Evolutionary conservation across 2,113 vertebrate genomes (phyloP), one percentile per base, ranked within the genome.

Genomic region (Capreolus pygargus): DNA sequence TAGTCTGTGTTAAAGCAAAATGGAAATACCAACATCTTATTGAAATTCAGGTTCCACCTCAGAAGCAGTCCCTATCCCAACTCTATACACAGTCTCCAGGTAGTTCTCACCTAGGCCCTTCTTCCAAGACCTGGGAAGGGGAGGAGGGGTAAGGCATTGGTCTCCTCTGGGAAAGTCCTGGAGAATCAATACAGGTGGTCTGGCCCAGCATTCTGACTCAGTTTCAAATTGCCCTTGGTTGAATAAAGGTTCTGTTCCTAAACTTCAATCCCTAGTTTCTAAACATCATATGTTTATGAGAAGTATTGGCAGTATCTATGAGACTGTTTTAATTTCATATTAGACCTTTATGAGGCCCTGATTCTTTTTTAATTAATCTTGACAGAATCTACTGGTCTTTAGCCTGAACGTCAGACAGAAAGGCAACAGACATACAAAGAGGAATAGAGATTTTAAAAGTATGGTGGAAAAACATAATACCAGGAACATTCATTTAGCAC

Each of bases 361-460:
- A 55, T 97, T 89, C 12, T 94, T 89, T 90, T 74, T 4, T 60
- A 92, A 88, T 88, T 67, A 95, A 87, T 78, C 55, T 92, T 83
- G 14, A 50, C 47, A 16, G 58, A 88, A 91, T 27, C 39, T 8
- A 67, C 7, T 54, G 16, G 25, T 89, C 86, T 89, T 96, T 67
- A 57, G 15, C 39, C 78, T 91, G 23, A 67, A 89, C 15, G 79
- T 91, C 93, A 89, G 52, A 36, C 55, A 96, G 17, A 96, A 95
- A 93, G 33, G 33, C 91, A 96, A 93, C 16, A 91, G 30, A 19
- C 25, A 4, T 30, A 47, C 30, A 23, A 82, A 60, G 57, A 87
- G 14, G 16, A 87, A 83, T n/a, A 93, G 39, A 81, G 6, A 54
- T 86, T 95, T 81, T 39, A 81, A 91, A 85, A 25, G 52, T 78